Conservation (phyloP, 2,888 invertebrate genomes). For the Parascotia fuliginaria region DNA sequence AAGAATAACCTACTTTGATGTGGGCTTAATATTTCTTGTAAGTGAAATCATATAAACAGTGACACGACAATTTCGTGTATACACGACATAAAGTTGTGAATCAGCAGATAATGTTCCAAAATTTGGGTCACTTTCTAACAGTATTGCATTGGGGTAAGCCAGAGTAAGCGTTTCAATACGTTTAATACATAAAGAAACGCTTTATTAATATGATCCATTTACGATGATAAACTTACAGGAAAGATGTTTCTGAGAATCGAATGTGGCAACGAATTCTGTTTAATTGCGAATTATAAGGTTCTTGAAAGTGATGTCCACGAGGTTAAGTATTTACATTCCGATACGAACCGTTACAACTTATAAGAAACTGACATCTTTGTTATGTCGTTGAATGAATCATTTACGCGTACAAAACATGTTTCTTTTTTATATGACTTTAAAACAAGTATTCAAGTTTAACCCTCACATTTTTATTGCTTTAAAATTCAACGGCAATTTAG, state of each 20-base stretch:
- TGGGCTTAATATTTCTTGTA: not conserved
- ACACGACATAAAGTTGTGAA: constrained; percentile 28
- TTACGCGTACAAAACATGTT: no score
- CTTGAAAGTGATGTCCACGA: not conserved
- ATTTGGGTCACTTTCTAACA: constrained; percentile 40
- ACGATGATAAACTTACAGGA: not conserved
- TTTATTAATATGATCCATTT: not conserved
- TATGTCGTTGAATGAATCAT: constrained; percentile 6
- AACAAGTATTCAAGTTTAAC: no score
- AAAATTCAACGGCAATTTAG: no score
- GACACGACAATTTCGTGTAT: constrained; percentile 16
- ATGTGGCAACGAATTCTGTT: constrained; percentile 1
- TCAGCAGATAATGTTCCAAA: constrained; percentile 27
- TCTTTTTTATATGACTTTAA: no score
- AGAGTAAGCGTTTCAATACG: constrained; percentile 1
- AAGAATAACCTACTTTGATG: not conserved
- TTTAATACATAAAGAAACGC: not conserved
- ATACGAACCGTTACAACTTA: constrained; percentile 28
- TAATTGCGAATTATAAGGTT: not conserved
- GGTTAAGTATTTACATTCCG: constrained; percentile 4
- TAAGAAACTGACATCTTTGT: constrained; percentile 7
- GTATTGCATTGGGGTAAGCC: constrained; percentile 10
- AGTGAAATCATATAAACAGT: constrained; percentile 28
- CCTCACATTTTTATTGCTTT: no score
- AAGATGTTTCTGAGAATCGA: constrained; percentile 2